Base-by-base conservation (phyloP, 2,797 vertebrate species). In the Etheostoma nigrum region DNA sequence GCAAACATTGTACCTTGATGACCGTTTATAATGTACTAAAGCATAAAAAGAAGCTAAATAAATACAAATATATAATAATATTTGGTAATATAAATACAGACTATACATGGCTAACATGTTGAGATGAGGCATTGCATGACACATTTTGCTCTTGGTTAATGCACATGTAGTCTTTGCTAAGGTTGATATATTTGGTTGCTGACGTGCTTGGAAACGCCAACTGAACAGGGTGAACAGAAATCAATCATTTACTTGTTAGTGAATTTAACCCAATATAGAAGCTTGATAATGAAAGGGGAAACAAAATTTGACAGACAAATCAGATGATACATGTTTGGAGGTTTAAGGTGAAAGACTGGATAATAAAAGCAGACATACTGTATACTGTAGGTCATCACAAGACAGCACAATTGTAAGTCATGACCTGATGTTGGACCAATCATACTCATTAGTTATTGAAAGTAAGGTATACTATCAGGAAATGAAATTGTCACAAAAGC, bases 371-470 rank as follows among this genome's bases (percentile, higher is more conserved):
- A 72, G 25, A 69, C 27, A 53, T 61, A 40, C 9, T 21, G 4
- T 9, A 48, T 14, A 23, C 36, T 44, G 40, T 51, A 51, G 54
- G 25, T n/a, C 4, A 6, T 44, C 55, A 63, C 51, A 49, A 14
- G 12, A 75, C 62, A 79, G 51, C 58, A 18, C 10, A 63, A 65
- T 21, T 25, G 30, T 14, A 58, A 48, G 47, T 62, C 55, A 51
- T 51, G 55, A 72, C 9, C 51, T 69, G 21, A 9, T 62, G 33
- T 59, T 67, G 30, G 44, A 36, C 40, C 42, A 27, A 30, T 80
- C 21, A 51, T 52, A 27, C 12, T 58, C 19, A 64, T 65, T 79
- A 21, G 40, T 65, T 75, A 74, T 52, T 75, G 23, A 71, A 62
- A 70, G 58, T 71, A 62, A 75, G 23, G 30, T 19, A 72, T 19